Base-by-base conservation (phyloP, 35 echinoderm and acorn worm species). In the Lytechinus pictus region DNA sequence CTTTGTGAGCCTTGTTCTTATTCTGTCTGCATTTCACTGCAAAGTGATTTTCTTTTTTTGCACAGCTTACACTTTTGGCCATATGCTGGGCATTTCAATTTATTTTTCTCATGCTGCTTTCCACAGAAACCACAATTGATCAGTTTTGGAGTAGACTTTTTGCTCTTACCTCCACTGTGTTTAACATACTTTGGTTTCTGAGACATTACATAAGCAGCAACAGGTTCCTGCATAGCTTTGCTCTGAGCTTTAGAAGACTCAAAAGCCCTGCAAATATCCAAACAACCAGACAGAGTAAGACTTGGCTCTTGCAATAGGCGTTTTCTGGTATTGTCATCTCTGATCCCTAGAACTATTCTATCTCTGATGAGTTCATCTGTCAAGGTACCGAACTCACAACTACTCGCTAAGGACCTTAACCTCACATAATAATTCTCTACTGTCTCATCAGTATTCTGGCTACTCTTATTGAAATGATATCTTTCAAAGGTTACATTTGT, bases 401-500 rank as follows among this genome's bases (percentile, higher is more conserved):
- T 96, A 4, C 92, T 53, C 27, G 98, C 97, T 53, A 95, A 91
- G 28, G 95, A 55, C 92, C 92, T 92, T 9, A 97, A 87, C 27
- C 79, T 89, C 1, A 97, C 95, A 53, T 95, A 94, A 87, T 94
- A 97, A 61, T 92, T 57, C 95, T 98, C 96, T 91, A 98, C 93
- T 33, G 71, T 87, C 92, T 98, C 92, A 52, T 98, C 86, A 53
- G 52, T 55, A 94, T 95, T 88, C 71, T 98, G 97, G 8, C 72
- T 44, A 79, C 97, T 95, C 61, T 97, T 95, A 66, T 98, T 97
- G 86, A 97, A 98, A 55, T 96, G 54, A 54, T 95, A 97, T 16
- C 96, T 54, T 94, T 97, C 96, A 96, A 52, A 98, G 44, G 95
- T 97, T 4, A 97, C 71, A 87, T 98, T 98, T 11, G 97, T 96